phyloP scores from a whole-genome alignment of 2,888 invertebrate genomes.

The Pammene fasciana region DNA sequence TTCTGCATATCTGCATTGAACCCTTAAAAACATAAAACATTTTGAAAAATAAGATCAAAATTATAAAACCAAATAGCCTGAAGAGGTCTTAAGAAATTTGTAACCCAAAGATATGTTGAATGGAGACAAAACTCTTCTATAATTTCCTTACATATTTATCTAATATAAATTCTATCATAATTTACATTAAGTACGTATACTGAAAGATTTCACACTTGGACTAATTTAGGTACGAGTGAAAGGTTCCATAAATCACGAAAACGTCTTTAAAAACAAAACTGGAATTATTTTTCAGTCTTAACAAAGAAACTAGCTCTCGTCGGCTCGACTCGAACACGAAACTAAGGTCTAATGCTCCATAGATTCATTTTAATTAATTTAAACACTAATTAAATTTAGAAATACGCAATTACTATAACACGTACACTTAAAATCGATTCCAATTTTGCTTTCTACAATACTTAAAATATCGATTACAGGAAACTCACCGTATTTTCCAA shows the following conservation, averaged over 20 bases:
- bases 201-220: slow-evolving; percentile 81
- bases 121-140: slow-evolving; percentile 78
- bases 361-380: slow-evolving; percentile 67
- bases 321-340: slow-evolving; percentile 57
- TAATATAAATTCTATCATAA: slow-evolving; percentile 82
- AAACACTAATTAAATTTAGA: slow-evolving; percentile 74
- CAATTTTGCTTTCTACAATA: slow-evolving; percentile 77
- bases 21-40: neutral
- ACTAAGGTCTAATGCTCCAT: slow-evolving; percentile 55
- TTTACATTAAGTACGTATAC: slow-evolving; percentile 84
- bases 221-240: slow-evolving; percentile 77
- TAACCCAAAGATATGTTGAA: slow-evolving; percentile 49
- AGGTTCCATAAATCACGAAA: slow-evolving; percentile 60
- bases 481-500: slow-evolving; percentile 78
- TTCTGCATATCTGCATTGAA: neutral
- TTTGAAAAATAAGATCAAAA: slow-evolving; percentile 40
- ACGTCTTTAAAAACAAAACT: slow-evolving; percentile 71
- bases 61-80: slow-evolving; percentile 54
- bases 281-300: slow-evolving; percentile 81
- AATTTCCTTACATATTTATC: slow-evolving; percentile 81
- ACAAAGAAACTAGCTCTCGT: slow-evolving; percentile 71
- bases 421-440: slow-evolving; percentile 73
- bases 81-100: slow-evolving; percentile 64
- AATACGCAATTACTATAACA: slow-evolving; percentile 72
- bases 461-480: slow-evolving; percentile 79